These are phyloP conservation scores for Lemur catta DNA, from an alignment of 2,797 vertebrate genomes.

Conservation along the genomic window DNA sequence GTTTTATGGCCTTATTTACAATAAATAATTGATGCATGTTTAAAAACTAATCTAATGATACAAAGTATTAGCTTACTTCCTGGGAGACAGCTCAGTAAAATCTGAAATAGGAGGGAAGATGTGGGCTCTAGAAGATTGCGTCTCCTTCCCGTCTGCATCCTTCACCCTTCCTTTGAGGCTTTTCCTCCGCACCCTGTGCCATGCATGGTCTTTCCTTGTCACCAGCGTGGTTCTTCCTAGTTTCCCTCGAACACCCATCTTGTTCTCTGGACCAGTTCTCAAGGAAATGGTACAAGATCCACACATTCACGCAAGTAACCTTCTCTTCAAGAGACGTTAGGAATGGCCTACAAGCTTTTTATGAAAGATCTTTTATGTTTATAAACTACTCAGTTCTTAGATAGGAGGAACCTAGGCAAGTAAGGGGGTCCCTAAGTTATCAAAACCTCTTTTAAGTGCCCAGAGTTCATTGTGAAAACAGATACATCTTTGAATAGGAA, in stretches of 20 bases:
- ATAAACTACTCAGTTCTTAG: neutral
- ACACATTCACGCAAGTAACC: neutral
- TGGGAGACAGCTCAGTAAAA: neutral
- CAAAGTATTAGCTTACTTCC: neutral
- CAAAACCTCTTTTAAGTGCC: neutral
- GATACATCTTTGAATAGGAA: neutral
- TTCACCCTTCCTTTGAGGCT: neutral
- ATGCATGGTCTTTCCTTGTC: neutral
- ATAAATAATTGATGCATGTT: neutral
- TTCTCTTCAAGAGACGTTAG: neutral
- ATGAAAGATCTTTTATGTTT: neutral
- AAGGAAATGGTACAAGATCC: neutral
- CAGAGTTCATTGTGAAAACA: neutral
- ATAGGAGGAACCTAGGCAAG: neutral
- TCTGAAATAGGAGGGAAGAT: neutral
- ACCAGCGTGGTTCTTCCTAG: neutral
- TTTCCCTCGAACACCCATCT: neutral
- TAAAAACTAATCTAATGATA: neutral
- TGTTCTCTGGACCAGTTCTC: neutral
- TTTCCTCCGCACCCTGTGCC: neutral
- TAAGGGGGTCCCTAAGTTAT: neutral
- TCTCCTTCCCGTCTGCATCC: neutral
- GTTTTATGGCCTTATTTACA: neutral
- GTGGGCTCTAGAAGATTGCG: neutral
- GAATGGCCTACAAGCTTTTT: neutral